phyloP scores from a whole-genome alignment of 2,113 vertebrate species.

The Onychostruthus taczanowskii region DNA sequence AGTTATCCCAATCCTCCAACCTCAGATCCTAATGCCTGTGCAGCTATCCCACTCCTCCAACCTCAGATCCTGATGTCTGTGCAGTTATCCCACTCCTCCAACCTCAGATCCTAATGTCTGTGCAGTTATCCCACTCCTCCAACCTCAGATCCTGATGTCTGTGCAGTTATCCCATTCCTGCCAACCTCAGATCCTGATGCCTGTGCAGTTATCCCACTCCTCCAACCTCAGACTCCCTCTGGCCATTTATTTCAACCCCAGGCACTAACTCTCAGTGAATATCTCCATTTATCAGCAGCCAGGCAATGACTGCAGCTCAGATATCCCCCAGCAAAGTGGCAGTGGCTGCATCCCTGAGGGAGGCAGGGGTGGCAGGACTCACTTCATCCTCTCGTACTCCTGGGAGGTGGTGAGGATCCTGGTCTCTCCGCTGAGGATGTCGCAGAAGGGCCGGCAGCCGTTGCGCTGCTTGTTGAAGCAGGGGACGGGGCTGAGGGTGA shows the following conservation, averaged over 20 bases:
- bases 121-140: neutral
- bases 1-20: rapidly evolving
- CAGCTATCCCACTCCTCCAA: rapidly evolving
- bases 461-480: conserved; percentile 98
- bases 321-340: rapidly evolving
- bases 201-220: neutral
- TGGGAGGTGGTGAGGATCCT: conserved; percentile 92
- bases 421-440: conserved; percentile 94
- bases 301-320: neutral
- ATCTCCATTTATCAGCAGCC: neutral
- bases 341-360: neutral
- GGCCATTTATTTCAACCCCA: neutral
- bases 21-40: no score
- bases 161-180: no score
- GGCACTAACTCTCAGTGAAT: neutral
- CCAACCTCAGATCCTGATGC: neutral
- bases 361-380: neutral
- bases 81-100: neutral
- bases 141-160: no score
- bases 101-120: neutral
- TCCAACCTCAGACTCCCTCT: neutral
- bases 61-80: neutral
- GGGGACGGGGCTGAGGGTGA: conserved; percentile 91
- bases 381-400: conserved; percentile 98
- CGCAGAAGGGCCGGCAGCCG: conserved; percentile 96